Evolutionary conservation across 1,140 invertebrate species (phyloP).

Genomic region (Hirudo medicinalis): DNA sequence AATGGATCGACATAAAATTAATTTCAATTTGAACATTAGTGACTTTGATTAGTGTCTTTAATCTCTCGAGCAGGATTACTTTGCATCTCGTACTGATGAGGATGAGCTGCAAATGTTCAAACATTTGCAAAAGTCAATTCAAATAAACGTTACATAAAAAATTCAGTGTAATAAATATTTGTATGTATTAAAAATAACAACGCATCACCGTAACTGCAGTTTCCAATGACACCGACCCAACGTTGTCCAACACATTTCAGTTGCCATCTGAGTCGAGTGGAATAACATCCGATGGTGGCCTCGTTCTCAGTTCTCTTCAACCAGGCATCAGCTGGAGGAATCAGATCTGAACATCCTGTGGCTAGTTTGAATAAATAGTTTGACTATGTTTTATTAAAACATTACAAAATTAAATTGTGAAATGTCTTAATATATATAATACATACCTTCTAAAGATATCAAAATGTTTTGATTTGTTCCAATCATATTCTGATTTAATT

Average conservation of each 20-base stretch:
- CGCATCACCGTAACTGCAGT: background rate
- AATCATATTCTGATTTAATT: too few relatives aligned
- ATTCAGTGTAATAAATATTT: too few relatives aligned
- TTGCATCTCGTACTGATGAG: background rate
- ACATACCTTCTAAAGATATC: too few relatives aligned
- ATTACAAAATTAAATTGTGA: too few relatives aligned
- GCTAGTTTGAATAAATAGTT: background rate
- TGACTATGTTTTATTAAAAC: too few relatives aligned
- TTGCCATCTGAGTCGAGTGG: background rate
- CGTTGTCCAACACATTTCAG: background rate
- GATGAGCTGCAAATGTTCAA: background rate
- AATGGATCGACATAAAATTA: too few relatives aligned
- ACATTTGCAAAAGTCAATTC: too few relatives aligned
- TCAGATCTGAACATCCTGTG: constrained; percentile 1
- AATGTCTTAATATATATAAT: too few relatives aligned
- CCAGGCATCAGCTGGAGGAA: background rate
- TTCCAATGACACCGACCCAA: background rate
- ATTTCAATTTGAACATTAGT: background rate
- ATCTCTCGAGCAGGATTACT: background rate
- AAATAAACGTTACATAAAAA: too few relatives aligned
- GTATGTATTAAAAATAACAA: too few relatives aligned
- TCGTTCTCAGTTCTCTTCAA: background rate
- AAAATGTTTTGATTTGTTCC: too few relatives aligned
- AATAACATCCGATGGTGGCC: background rate
- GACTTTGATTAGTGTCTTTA: background rate